Conservation (phyloP, 2,113 vertebrate species). For the Malurus elegans region DNA sequence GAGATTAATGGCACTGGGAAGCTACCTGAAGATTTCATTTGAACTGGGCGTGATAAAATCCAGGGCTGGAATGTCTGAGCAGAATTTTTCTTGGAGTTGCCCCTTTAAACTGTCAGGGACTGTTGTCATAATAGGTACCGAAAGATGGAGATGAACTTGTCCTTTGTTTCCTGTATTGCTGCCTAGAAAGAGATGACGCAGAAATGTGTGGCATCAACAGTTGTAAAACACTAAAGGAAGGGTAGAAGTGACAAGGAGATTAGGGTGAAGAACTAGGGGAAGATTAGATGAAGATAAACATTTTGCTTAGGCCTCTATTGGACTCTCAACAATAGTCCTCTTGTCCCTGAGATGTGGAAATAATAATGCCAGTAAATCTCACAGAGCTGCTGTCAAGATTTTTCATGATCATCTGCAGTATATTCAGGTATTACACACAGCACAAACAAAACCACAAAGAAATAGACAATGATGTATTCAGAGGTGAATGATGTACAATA, state of each 20-base stretch:
- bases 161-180: not conserved
- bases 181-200: not conserved
- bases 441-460: not conserved
- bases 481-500: not conserved
- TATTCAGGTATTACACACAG: not conserved
- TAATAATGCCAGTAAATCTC: not conserved
- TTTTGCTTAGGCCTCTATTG: not conserved
- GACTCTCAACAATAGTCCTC: not conserved
- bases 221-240: not conserved
- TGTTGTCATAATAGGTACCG: not conserved
- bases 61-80: not conserved
- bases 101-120: not conserved
- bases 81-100: not conserved
- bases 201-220: not conserved
- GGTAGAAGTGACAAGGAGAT: not conserved
- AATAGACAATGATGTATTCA: not conserved
- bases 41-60: not conserved
- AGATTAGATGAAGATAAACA: not conserved
- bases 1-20: not conserved
- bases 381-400: not conserved
- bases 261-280: not conserved
- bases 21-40: not conserved
- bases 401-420: not conserved
- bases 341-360: not conserved
- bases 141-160: not conserved